Percentiles rank a stretch among this genome's conserved stretches.
phyloP scores from a whole-genome alignment of 2,113 vertebrate species.

The Quiscalus mexicanus region DNA sequence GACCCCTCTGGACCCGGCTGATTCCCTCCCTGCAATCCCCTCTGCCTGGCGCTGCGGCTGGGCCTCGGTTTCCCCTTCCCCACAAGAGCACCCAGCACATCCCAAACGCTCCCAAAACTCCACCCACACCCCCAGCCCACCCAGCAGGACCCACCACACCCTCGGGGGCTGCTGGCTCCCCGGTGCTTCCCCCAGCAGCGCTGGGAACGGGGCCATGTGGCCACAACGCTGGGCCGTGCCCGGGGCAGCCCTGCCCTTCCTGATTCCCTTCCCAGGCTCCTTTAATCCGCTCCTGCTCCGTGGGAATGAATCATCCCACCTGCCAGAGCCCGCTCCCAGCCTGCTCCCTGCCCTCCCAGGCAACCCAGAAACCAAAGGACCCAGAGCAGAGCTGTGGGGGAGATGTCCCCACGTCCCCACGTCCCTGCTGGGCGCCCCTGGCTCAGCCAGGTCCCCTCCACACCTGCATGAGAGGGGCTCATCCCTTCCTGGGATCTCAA shows the following conservation, averaged over 20 bases:
- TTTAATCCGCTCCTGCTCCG: background rate
- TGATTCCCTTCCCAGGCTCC: constrained; percentile 10
- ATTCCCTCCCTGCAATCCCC: background rate
- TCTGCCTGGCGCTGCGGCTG: background rate
- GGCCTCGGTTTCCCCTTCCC: background rate
- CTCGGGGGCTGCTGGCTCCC: accelerated
- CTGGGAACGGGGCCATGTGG: background rate
- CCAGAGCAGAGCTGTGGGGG: accelerated
- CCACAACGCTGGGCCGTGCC: constrained; percentile 24
- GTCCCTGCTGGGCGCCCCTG: background rate
- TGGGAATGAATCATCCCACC: constrained; percentile 55
- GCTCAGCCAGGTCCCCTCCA: background rate
- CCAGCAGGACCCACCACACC: background rate
- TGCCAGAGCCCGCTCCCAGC: background rate
- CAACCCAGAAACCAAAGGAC: background rate
- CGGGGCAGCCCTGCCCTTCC: constrained; percentile 40
- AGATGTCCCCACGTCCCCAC: background rate
- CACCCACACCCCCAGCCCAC: background rate
- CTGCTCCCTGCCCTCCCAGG: background rate
- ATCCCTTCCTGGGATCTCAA: background rate
- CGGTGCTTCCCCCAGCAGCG: background rate
- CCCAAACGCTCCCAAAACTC: background rate
- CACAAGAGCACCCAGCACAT: too few relatives aligned
- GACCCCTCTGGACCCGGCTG: background rate
- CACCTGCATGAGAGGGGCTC: background rate